Base-by-base conservation (phyloP, 1,140 invertebrate species). In the Bombus fervidus region DNA sequence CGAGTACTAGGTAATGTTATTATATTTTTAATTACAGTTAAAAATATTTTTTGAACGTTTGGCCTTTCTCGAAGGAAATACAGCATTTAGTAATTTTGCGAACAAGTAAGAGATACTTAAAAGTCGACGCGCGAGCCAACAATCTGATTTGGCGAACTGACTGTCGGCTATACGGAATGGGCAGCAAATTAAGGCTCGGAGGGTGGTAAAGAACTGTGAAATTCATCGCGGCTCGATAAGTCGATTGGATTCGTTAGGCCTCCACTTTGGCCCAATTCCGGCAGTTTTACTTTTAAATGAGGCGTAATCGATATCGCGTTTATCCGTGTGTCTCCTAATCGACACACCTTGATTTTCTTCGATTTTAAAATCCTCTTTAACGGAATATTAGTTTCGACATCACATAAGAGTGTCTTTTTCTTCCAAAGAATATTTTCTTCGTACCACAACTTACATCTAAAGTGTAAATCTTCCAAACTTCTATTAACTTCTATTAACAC, bases 231-330 rank as follows among this genome's bases (percentile, higher is more conserved):
- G 74, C 43, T 83, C 81, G 81, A 83, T 77, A 83, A 83, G 81
- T 83, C 74, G 81, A 83, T 83, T 77, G 81, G 81, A 77, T 83
- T 83, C 81, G 81, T 83, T 83, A 77, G 74, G 59, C n/a, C 43
- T 37, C 81, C 73, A 77, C 81, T 83, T 83, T 83, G 81, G 73
- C 81, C 81, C 59, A 83, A 83, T 83, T 83, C 64, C 64, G 81
- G 13, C 73, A 47, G 81, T 83, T 76, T 68, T 77, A 83, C 73
- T 83, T 83, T 77, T 83, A 83, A 83, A 77, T 74, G 74, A 34
- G 64, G 81, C 39, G 57, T 83, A 83, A 83, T 83, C 81, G 81
- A 83, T 83, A 83, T 25, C 74, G 15, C 73, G 73, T 57, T 43
- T 22, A 34, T 0, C 39, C 22, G 28, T n/a, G 31, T 68, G 18